phyloP scores from a whole-genome alignment of 2,797 vertebrate genomes.

The Mallotus villosus region DNA sequence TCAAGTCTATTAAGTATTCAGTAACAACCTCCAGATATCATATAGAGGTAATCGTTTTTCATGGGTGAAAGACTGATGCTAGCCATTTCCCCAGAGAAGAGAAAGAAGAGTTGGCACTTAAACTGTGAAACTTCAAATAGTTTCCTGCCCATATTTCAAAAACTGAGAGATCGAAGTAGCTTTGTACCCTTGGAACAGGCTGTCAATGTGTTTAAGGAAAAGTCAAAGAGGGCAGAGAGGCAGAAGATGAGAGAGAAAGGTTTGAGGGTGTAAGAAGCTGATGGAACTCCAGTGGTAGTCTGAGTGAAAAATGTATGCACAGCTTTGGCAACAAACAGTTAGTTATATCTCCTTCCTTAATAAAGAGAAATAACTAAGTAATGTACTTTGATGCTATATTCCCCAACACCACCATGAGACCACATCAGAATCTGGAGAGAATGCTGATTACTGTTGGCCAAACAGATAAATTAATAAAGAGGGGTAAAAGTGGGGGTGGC shows the following conservation, averaged over 20 bases:
- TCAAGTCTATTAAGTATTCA: no score
- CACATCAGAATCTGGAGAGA: constrained; percentile 16
- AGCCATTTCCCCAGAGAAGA: no score
- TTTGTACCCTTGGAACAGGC: not conserved
- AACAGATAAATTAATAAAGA: constrained; percentile 25
- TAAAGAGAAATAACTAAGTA: constrained; percentile 11
- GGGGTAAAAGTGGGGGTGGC: not conserved
- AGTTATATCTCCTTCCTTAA: not conserved
- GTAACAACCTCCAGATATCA: no score
- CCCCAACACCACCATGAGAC: constrained; percentile 7
- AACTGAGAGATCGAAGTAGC: not conserved
- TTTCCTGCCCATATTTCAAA: not conserved
- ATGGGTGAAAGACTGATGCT: no score
- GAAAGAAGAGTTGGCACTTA: no score
- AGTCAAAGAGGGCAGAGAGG: not conserved
- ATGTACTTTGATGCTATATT: constrained; percentile 25
- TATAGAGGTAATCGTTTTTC: no score
- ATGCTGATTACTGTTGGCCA: not conserved
- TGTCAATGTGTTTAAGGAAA: not conserved
- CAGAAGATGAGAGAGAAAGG: not conserved
- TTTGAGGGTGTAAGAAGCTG: not conserved
- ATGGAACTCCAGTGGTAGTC: not conserved
- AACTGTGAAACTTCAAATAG: not conserved
- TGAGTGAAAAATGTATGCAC: no score
- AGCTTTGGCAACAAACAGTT: not conserved